Conservation (phyloP, 2,113 vertebrate genomes). For the Ceyx margarethae region DNA sequence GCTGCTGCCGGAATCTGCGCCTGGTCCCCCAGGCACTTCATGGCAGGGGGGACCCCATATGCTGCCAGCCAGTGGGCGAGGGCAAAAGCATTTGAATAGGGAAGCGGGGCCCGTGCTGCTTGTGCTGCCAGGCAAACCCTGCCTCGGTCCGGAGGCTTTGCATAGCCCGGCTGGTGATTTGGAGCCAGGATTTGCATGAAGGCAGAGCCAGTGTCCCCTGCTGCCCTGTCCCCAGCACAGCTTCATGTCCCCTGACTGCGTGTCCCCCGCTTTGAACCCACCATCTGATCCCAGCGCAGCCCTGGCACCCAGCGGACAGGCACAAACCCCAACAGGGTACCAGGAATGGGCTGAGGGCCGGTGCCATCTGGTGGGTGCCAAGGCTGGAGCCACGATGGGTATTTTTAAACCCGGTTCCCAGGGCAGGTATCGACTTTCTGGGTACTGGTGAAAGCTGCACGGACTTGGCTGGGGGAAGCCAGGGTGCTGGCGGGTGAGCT, state of each 20-base stretch:
- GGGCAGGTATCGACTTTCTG: not conserved
- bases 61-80: fast-evolving
- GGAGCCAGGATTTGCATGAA: not conserved
- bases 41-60: not conserved
- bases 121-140: not conserved
- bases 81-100: not conserved
- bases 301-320: fast-evolving
- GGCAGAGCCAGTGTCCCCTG: fast-evolving
- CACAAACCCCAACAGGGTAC: not conserved
- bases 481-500: not conserved
- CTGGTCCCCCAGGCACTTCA: fast-evolving
- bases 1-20: not conserved
- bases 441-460: not conserved
- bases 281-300: too few species aligned
- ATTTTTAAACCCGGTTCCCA: constrained; percentile 22
- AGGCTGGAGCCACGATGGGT: not conserved
- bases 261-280: not conserved
- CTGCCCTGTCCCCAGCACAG: not conserved
- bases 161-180: not conserved
- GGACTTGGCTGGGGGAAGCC: constrained; percentile 30
- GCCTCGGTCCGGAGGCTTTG: not conserved
- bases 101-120: fast-evolving
- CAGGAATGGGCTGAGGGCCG: not conserved
- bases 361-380: not conserved
- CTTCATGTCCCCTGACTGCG: not conserved